Base-by-base conservation (phyloP, 2,888 invertebrate species). In the Cephalotes varians region DNA sequence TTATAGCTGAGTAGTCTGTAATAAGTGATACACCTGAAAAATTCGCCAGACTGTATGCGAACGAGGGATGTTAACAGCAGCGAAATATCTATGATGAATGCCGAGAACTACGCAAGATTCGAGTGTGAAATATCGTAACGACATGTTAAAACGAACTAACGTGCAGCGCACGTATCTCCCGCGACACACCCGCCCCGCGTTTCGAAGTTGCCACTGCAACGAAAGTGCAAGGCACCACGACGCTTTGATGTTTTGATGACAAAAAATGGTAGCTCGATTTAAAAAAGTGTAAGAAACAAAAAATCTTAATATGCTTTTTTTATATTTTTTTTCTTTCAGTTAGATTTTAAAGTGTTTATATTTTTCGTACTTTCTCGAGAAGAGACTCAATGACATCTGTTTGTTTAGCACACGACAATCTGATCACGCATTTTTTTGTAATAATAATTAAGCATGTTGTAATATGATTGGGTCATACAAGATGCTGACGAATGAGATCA, bases 111-210 rank as follows among this genome's bases (percentile, higher is more conserved):
- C 81, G 51, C 56, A n/a, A 73, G 44, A 62, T 67, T 65, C 44
- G 77, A 90, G 94, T 94, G 94, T 91, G 93, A 94, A 94, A 93
- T 93, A 91, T 94, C 93, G 93, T 94, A 94, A 94, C 92, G 92
- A 93, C 90, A 92, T 93, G 94, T 92, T 93, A 94, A 94, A 92
- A 91, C 91, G 91, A 88, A 85, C 85, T 90, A 89, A 90, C 84
- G 56, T 79, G 77, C 77, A 79, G 56, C 77, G 71, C 77, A 79
- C 77, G 77, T 79, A 79, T 25, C 56, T 37, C 18, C 65, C 64
- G 65, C 28, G 54, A 69, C 69, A 69, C 44, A 18, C n/a, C 40
- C 69, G 77, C 69, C 9, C 31, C 54, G 67, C 34, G n/a, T 18
- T 51, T 64, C 71, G 56, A 51, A 31, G 44, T 25, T 40, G 28